Evolutionary conservation across 2,797 vertebrate species (phyloP).

Genomic region (Mallotus villosus): DNA sequence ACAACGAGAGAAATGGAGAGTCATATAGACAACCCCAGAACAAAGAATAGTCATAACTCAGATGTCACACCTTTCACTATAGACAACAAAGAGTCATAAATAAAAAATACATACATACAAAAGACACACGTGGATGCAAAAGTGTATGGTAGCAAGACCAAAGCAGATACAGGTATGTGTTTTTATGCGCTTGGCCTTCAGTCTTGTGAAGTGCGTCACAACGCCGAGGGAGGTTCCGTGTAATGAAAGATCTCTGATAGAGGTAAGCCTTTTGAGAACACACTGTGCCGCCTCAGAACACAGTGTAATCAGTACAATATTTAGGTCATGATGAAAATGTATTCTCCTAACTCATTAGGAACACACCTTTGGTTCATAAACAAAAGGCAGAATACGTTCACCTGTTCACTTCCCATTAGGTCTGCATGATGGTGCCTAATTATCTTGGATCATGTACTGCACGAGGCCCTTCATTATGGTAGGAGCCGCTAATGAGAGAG

Average conservation of each 20-base stretch:
- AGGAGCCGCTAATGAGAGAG: slow-evolving; percentile 72
- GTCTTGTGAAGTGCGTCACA: background rate
- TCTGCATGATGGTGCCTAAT: slow-evolving; percentile 74
- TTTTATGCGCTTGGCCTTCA: background rate
- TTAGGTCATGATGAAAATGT: slow-evolving; percentile 77
- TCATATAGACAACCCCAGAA: no score
- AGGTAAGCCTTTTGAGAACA: background rate
- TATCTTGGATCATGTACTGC: slow-evolving; percentile 72
- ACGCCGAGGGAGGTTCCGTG: background rate
- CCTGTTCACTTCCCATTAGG: slow-evolving; percentile 75
- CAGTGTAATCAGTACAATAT: slow-evolving; percentile 63
- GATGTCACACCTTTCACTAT: no score
- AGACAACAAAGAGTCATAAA: no score
- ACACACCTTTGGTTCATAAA: slow-evolving; percentile 70
- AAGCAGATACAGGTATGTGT: background rate
- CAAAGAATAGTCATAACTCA: no score
- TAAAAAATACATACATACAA: no score
- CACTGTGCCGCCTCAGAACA: slow-evolving; percentile 1
- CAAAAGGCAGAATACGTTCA: slow-evolving; percentile 72
- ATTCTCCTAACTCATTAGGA: slow-evolving; percentile 73
- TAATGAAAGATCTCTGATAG: background rate
- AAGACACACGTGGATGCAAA: background rate
- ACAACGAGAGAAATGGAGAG: no score
- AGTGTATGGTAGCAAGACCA: background rate
- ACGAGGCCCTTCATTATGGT: slow-evolving; percentile 75